phyloP scores from a whole-genome alignment of 2,888 invertebrate genomes.

The Ophraella communa region DNA sequence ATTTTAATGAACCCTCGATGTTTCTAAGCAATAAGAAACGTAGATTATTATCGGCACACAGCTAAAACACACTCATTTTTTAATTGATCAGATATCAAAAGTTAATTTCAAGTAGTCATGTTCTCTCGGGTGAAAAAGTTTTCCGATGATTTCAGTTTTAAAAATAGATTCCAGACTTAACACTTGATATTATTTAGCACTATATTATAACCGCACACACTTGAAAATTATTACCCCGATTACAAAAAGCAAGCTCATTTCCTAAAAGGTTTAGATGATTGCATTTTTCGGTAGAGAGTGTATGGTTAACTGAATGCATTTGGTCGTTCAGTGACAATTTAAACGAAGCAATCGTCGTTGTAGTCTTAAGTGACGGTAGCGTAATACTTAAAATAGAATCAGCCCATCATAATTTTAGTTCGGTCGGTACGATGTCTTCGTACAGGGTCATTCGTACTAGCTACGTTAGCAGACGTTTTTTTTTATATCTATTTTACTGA shows the following conservation, averaged over 20 bases:
- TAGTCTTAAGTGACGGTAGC: conserved; percentile 46
- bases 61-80: background rate
- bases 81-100: conserved; percentile 1
- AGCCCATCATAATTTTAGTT: conserved; percentile 31
- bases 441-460: background rate
- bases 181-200: conserved; percentile 2
- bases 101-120: background rate
- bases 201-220: background rate
- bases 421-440: conserved; percentile 5
- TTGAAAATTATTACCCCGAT: background rate
- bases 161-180: conserved; percentile 4
- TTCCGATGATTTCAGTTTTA: conserved; percentile 2
- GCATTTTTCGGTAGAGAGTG: background rate
- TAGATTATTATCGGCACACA: background rate
- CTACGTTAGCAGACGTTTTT: background rate
- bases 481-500: background rate
- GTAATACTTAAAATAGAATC: conserved; percentile 50
- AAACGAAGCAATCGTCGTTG: conserved; percentile 16
- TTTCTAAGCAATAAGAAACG: conserved; percentile 1
- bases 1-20: background rate
- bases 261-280: background rate
- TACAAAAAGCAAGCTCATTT: background rate
- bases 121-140: background rate
- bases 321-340: conserved; percentile 7
- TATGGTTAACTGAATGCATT: conserved; percentile 4